phyloP scores from a whole-genome alignment of 1,140 invertebrate genomes.

The Meloidogyne chitwoodi region DNA sequence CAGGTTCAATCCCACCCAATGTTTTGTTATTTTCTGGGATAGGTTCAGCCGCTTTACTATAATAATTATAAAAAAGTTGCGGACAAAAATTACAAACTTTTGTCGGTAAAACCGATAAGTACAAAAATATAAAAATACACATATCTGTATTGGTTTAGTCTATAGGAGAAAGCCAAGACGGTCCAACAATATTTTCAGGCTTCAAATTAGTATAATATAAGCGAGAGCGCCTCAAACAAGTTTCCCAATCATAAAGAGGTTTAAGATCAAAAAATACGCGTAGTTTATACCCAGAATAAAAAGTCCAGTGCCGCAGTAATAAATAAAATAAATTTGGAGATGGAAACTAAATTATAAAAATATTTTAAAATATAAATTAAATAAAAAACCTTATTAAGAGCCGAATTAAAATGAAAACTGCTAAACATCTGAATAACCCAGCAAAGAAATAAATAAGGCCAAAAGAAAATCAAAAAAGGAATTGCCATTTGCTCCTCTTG shows the following conservation, averaged over 20 bases:
- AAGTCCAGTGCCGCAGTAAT: conserved; percentile 47
- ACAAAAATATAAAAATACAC: too few relatives aligned
- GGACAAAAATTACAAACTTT: too few relatives aligned
- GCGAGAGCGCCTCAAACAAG: conserved; percentile 33
- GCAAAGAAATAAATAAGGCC: conserved; percentile 31
- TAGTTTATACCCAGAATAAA: conserved; percentile 40
- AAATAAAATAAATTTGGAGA: conserved; percentile 37
- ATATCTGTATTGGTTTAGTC: too few relatives aligned
- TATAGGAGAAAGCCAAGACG: conserved; percentile 22
- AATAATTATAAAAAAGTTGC: too few relatives aligned
- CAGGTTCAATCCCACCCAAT: too few relatives aligned
- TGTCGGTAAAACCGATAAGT: too few relatives aligned
- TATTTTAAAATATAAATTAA: not conserved
- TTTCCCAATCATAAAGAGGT: conserved; percentile 21
- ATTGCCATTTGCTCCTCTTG: not conserved
- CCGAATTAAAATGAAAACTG: not conserved
- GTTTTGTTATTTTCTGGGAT: too few relatives aligned
- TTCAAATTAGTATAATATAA: conserved; percentile 32
- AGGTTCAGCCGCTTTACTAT: too few relatives aligned
- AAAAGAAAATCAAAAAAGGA: conserved; percentile 37
- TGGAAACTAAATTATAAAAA: conserved; percentile 30
- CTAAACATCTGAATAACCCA: conserved; percentile 12
- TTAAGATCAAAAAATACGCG: conserved; percentile 36
- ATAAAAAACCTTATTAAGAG: conserved; percentile 9
- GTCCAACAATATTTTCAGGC: conserved; percentile 14